Evolutionary conservation across 2,113 vertebrate genomes (phyloP).

Genomic region (Gymnobelideus leadbeateri): DNA sequence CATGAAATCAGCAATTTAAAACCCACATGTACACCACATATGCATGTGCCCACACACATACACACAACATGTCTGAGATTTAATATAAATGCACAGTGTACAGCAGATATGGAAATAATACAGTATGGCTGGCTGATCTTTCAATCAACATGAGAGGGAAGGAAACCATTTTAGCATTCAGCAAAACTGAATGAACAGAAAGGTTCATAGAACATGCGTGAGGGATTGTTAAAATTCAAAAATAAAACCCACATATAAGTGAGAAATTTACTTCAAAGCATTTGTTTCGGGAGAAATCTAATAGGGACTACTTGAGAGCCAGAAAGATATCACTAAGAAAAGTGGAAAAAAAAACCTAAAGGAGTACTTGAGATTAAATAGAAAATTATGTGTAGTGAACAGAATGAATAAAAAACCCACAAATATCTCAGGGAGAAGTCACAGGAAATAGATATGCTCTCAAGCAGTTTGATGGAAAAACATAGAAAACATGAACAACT

Average conservation of each 20-base stretch:
- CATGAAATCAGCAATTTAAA: not conserved
- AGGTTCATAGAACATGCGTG: not conserved
- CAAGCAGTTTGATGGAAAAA: not conserved
- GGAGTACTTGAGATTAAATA: slow-evolving; percentile 43
- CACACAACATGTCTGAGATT: not conserved
- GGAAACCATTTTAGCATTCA: slow-evolving; percentile 32
- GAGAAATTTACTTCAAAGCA: slow-evolving; percentile 70
- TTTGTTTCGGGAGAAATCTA: slow-evolving; percentile 63
- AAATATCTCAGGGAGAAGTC: slow-evolving; percentile 35
- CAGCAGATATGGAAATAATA: not conserved
- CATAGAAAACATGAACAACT: not conserved
- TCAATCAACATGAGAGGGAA: not conserved
- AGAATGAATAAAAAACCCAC: slow-evolving; percentile 52
- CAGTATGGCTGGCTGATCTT: not conserved
- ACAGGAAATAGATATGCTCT: slow-evolving; percentile 1
- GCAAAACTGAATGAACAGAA: not conserved
- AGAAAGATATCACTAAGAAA: slow-evolving; percentile 58
- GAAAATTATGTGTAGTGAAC: slow-evolving; percentile 18
- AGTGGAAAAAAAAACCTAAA: slow-evolving; percentile 6
- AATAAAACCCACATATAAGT: not conserved
- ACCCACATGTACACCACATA: not conserved
- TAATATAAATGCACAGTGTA: not conserved
- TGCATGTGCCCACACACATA: not conserved
- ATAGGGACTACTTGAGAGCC: slow-evolving; percentile 39
- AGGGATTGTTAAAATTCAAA: slow-evolving; percentile 58